phyloP scores from a whole-genome alignment of 2,797 vertebrate genomes.

The Heliangelus exortis region DNA sequence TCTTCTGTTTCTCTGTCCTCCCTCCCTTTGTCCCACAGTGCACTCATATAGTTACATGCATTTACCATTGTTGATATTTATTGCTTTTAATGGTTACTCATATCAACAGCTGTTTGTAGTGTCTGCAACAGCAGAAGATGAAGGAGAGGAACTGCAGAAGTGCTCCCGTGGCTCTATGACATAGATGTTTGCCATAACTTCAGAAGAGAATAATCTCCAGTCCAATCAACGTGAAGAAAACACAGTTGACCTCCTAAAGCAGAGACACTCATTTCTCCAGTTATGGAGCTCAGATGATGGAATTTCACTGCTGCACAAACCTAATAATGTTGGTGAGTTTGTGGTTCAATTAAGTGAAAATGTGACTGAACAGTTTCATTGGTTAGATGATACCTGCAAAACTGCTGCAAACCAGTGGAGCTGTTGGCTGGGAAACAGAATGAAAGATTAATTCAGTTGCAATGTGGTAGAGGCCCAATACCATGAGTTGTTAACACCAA shows the following conservation, averaged over 20 bases:
- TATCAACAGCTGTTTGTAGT: background rate
- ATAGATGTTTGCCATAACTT: background rate
- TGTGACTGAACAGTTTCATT: background rate
- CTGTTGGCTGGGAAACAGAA: background rate
- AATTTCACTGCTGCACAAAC: background rate
- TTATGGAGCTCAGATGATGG: background rate
- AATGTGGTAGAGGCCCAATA: background rate
- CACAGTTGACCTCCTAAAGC: accelerated
- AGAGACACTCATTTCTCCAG: background rate
- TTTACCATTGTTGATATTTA: background rate
- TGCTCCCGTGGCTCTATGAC: background rate
- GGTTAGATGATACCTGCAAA: no score
- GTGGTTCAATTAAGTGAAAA: background rate
- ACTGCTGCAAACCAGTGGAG: background rate
- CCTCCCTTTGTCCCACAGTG: background rate
- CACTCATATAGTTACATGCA: background rate
- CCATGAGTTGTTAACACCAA: background rate
- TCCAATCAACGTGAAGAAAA: background rate
- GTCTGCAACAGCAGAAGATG: background rate
- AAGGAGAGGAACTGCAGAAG: background rate
- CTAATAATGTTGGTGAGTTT: background rate
- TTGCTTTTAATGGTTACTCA: background rate
- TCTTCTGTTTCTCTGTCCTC: background rate
- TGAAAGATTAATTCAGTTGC: background rate
- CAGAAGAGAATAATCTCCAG: background rate